Base-by-base conservation (phyloP, 2,888 invertebrate species). In the Himalopsyche japonica region DNA sequence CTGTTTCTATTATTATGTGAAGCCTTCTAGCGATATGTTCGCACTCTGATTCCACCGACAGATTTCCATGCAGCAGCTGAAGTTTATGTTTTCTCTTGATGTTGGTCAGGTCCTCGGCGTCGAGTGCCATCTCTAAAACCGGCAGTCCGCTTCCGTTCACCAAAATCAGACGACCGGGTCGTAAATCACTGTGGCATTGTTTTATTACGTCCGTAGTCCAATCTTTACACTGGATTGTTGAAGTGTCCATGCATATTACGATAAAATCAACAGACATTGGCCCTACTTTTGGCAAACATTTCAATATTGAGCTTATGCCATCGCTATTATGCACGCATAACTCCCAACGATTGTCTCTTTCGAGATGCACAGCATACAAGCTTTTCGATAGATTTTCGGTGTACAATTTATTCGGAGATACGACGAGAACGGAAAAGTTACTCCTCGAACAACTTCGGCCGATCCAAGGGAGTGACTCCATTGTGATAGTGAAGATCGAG, bases 71-170 rank as follows among this genome's bases (percentile, higher is more conserved):
- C 48, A 92, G 83, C 86, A 92, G 88, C 57, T 92, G 91, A 32
- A 92, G 84, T 79, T 89, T 91, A 80, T 89, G 88, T 64, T 91
- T 90, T 76, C 88, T 88, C 87, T 90, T 89, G 79, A 92, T 89
- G 57, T 89, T 88, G 20, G 91, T 88, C n/a, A 92, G 83, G 47
- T 91, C 91, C 85, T 89, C 89, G 12, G 90, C 88, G 87, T 89
- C 90, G 12, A 92, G 89, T n/a, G 90, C 90, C 91, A 92, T 91
- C 7, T 89, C 89, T 78, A 91, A 90, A 24, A 89, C 88, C 27
- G 92, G 90, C 3, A 91, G 88, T 18, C 91, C 91, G 88, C 90
- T 89, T 64, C 91, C 90, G 84, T 92, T 92, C 2, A 92, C 91
- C 6, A 92, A 88, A 27, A 92, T 88, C 0, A 91, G 90, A 82